phyloP scores from a whole-genome alignment of 2,888 invertebrate genomes.

The Ochropleura leucogaster region DNA sequence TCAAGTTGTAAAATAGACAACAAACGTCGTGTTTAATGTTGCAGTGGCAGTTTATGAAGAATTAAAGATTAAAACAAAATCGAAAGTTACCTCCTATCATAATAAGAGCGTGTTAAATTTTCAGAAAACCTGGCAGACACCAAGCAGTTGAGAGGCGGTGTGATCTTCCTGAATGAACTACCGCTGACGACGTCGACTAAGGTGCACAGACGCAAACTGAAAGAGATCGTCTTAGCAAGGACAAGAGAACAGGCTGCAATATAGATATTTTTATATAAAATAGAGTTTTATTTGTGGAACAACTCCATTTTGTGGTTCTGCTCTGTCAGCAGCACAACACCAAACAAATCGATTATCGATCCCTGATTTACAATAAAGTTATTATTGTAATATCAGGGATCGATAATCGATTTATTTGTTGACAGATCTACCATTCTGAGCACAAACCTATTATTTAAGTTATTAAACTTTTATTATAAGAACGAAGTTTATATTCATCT shows the following conservation, averaged over 20 bases:
- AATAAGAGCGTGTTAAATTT: slow-evolving; percentile 25
- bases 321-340: too few species aligned
- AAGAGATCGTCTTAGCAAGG: slow-evolving; percentile 70
- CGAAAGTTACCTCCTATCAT: too few species aligned
- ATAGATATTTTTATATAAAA: not conserved
- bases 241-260: not conserved
- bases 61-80: too few species aligned
- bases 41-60: too few species aligned
- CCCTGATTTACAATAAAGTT: too few species aligned
- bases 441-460: slow-evolving; percentile 2
- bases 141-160: slow-evolving; percentile 77
- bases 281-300: slow-evolving; percentile 1
- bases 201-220: slow-evolving; percentile 71
- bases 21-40: too few species aligned
- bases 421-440: too few species aligned
- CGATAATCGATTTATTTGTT: too few species aligned
- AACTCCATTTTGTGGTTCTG: not conserved
- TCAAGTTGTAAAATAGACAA: too few species aligned
- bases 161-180: slow-evolving; percentile 72
- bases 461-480: slow-evolving; percentile 15
- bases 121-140: slow-evolving; percentile 70
- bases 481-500: slow-evolving; percentile 42
- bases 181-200: slow-evolving; percentile 74
- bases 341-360: too few species aligned
- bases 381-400: too few species aligned